Base-by-base conservation (phyloP, 2,888 invertebrate species). In the Eugnorisma glareosa region DNA sequence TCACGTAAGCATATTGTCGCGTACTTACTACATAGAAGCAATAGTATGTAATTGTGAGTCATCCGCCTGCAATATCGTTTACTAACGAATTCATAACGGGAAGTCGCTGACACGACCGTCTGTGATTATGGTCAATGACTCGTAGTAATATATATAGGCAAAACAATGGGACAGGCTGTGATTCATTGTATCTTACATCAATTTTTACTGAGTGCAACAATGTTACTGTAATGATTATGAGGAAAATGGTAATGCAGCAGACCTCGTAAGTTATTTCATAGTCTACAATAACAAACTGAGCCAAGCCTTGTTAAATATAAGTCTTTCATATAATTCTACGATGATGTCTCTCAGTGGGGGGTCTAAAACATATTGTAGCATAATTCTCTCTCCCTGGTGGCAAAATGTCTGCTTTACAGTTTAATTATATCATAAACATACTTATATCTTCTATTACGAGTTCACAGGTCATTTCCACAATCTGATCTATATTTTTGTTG, bases 61-160 rank as follows among this genome's bases (percentile, higher is more conserved):
- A 96, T 93, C 90, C 90, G 89, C 86, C 90, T 90, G 89, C 86
- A 90, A 86, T 91, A 92, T 91, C 81, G 81, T 79, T 73, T 79
- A 81, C 88, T 91, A 90, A 90, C 91, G 91, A 93, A 94, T 94
- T 95, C 92, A 91, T 95, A 96, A 95, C 96, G 95, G 96, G 96
- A 96, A 95, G 95, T 93, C 79, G 89, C 89, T 88, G 91, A 92
- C 93, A 88, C 87, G 79, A 89, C 90, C 74, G 80, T 83, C 89
- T 88, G 90, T 89, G 88, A 90, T 91, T 91, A 92, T 95, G 95
- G 95, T 95, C 95, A 95, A 92, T 95, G 96, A 95, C 96, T 94
- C 90, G 81, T 83, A 73, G 83, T 90, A 87, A 88, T 90, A 86
- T 89, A 88, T 89, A 88, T 89, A 89, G 87, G 86, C 90, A 86